Percentiles rank a stretch among this genome's conserved stretches.
phyloP scores from a whole-genome alignment of 2,113 vertebrate species.

The Pogonocichla stellata region DNA sequence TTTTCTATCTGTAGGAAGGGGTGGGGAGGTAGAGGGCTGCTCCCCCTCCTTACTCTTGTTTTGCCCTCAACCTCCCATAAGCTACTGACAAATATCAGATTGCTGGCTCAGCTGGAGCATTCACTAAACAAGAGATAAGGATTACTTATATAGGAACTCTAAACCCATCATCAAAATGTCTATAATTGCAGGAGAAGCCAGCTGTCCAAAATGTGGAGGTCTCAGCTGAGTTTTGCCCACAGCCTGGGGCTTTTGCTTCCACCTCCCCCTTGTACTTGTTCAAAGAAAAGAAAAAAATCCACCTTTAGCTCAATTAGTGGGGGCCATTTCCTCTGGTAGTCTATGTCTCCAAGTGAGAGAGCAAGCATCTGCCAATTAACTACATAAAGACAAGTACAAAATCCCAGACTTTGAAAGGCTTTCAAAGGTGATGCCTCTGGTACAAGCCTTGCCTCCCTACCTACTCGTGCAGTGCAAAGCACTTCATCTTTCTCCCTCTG shows the following conservation, averaged over 20 bases:
- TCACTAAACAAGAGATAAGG: constrained; percentile 40
- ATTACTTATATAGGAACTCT: constrained; percentile 36
- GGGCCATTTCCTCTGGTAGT: background rate
- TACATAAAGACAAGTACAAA: background rate
- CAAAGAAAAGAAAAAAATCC: background rate
- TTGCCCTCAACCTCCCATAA: background rate
- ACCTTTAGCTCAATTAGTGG: background rate
- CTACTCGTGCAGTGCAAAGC: background rate
- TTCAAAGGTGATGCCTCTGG: background rate
- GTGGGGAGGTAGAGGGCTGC: fast-evolving
- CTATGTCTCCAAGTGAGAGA: background rate
- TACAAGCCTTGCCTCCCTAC: background rate
- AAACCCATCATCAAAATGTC: constrained; percentile 53
- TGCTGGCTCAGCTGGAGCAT: constrained; percentile 21
- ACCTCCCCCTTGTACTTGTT: background rate
- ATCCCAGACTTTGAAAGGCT: background rate
- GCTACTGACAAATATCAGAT: constrained; percentile 3
- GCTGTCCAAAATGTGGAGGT: constrained; percentile 17
- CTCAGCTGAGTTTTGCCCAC: background rate
- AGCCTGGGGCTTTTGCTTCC: background rate
- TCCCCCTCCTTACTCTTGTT: background rate
- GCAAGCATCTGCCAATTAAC: background rate
- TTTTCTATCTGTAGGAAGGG: background rate
- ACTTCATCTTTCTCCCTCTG: background rate
- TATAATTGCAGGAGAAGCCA: constrained; percentile 42